These are phyloP conservation scores for Drepana arcuata DNA, from an alignment of 1,140 invertebrate genomes.

Conservation along the genomic window DNA sequence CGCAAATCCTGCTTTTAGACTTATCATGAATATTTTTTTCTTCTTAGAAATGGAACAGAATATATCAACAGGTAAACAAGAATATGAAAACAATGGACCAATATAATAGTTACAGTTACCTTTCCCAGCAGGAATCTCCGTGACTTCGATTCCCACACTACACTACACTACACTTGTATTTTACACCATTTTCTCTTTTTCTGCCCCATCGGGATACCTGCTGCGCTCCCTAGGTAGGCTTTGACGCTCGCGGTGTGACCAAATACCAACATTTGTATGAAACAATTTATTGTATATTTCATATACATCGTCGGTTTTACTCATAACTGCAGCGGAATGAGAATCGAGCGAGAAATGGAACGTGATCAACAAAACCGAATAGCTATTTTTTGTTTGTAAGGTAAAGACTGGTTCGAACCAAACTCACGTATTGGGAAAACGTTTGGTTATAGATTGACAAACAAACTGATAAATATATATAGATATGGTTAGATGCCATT, in stretches of 20 bases:
- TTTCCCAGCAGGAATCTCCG: no score
- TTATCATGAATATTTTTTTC: no score
- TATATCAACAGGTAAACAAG: no score
- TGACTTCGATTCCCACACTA: no score
- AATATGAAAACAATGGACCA: no score
- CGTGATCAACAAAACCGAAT: neutral
- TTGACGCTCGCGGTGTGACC: slow-evolving; percentile 8
- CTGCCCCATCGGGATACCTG: slow-evolving; percentile 14
- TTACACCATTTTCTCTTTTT: slow-evolving; percentile 16
- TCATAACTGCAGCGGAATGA: no score
- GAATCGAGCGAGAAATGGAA: slow-evolving; percentile 3
- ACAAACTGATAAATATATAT: slow-evolving; percentile 9
- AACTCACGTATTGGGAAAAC: slow-evolving; percentile 11
- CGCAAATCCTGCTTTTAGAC: slow-evolving; percentile 11
- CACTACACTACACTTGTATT: slow-evolving; percentile 16
- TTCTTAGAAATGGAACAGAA: no score
- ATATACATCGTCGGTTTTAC: neutral
- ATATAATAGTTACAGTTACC: no score
- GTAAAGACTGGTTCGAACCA: slow-evolving; percentile 7
- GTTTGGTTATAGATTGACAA: slow-evolving; percentile 7
- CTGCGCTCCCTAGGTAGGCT: slow-evolving; percentile 8
- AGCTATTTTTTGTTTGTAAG: slow-evolving; percentile 2
- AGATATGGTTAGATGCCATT: no score
- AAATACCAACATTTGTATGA: no score
- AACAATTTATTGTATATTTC: no score